These are phyloP conservation scores for Zele albiditarsus DNA, from an alignment of 2,888 invertebrate species.

Conservation along the genomic window DNA sequence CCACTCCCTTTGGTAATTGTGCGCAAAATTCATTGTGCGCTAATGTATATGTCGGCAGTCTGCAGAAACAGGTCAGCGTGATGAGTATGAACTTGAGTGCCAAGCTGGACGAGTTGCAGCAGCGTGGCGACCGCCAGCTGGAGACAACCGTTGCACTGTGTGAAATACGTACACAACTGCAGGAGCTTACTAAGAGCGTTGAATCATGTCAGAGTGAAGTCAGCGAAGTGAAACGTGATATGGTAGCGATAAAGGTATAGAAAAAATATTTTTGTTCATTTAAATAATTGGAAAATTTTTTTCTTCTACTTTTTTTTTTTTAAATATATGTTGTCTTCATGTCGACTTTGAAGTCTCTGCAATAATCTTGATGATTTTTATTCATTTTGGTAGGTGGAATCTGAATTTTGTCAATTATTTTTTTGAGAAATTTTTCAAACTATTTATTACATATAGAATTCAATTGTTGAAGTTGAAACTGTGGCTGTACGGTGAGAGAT, in stretches of 20 bases:
- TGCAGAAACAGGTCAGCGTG: conserved; percentile 98
- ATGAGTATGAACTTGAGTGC: conserved; percentile 97
- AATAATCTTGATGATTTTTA: too few species aligned
- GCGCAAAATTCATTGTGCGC: conserved; percentile 37
- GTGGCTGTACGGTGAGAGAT: too few species aligned
- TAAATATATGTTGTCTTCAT: not conserved
- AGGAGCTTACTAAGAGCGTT: conserved; percentile 94
- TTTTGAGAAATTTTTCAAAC: too few species aligned
- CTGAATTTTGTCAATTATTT: too few species aligned
- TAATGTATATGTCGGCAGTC: conserved; percentile 76
- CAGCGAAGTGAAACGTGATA: conserved; percentile 93
- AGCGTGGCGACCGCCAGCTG: conserved; percentile 88
- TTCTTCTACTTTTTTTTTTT: not conserved
- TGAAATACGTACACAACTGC: conserved; percentile 93
- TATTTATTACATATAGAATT: too few species aligned
- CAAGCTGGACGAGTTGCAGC: conserved; percentile 94
- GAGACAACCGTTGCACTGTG: conserved; percentile 95
- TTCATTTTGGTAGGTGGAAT: too few species aligned
- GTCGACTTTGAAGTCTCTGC: too few species aligned
- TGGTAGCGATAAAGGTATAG: conserved; percentile 89
- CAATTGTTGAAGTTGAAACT: too few species aligned
- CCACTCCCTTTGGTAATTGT: not conserved
- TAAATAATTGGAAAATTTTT: not conserved
- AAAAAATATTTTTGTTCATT: not conserved
- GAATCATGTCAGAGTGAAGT: conserved; percentile 96